Base-by-base conservation (phyloP, 1,140 invertebrate genomes). In the Drosophila guanche region DNA sequence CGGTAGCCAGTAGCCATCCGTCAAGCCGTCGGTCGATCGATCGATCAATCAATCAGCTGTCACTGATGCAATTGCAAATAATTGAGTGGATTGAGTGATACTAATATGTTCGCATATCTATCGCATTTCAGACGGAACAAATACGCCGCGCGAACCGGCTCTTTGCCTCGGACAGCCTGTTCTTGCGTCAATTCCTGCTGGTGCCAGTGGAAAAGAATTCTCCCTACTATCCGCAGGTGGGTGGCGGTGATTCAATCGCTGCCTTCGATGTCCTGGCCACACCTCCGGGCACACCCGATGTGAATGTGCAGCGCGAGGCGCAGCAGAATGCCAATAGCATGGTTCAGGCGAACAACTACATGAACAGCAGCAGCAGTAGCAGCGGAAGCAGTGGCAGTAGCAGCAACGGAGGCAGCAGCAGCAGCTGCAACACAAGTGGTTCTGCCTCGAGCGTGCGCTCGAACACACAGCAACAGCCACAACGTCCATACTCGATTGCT, bases 121-220 rank as follows among this genome's bases (percentile, higher is more conserved):
- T 55, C 47, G 25, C 25, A 22, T 80, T 76, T 53, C 92, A 98
- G 97, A 98, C 96, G 90, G 97, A 98, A 92, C 96, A 97, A 92
- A 97, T 98, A 90, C 94, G 97, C 84, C 93, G 97, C 89, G 95
- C 94, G 37, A 98, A 98, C 91, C 94, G 96, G 78, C 92, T 98
- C 67, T 98, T 96, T 93, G 96, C 96, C 10, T 95, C 95, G 42
- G 97, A 98, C 91, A 97, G 96, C 93, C 94, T 98, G 89, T 97
- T 96, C 93, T 93, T 97, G 85, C 93, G 96, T 73, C 95, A 97
- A 91, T 94, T 94, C 92, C 92, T 98, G 65, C 92, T 97, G 81
- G 96, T 98, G 81, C 97, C 97, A 48, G 93, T 96, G 62, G 93
- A 94, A 68, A 93, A 93, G 78, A 94, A 94, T 76, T 94, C 93